Evolutionary conservation across 2,797 vertebrate species (phyloP).

Genomic region (Psittacula echo): DNA sequence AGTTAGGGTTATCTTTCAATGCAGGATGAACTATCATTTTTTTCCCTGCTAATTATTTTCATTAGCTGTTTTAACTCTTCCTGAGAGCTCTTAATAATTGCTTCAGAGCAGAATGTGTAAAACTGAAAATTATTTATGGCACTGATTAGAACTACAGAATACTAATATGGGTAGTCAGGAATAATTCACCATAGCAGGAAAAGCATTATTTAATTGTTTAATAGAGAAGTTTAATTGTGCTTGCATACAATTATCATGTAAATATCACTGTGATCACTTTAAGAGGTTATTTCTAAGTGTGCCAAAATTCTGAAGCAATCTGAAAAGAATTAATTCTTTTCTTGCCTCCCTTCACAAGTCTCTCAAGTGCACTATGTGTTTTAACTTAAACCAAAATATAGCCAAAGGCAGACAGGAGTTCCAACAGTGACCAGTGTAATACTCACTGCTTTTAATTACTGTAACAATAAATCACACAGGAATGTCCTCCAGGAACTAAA

Average conservation of each 20-base stretch:
- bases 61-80: constrained; percentile 64
- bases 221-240: constrained; percentile 6
- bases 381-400: constrained; percentile 61
- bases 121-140: constrained; percentile 45
- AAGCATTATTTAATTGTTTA: constrained; percentile 67
- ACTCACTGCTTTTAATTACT: constrained; percentile 75
- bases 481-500: constrained; percentile 74
- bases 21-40: constrained; percentile 1
- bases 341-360: constrained; percentile 56
- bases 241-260: constrained; percentile 52
- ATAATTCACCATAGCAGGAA: constrained; percentile 53
- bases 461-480: constrained; percentile 74
- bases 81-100: constrained; percentile 28
- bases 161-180: constrained; percentile 11
- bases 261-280: constrained; percentile 44
- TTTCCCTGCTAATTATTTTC: constrained; percentile 42
- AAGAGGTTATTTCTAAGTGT: constrained; percentile 51
- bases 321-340: constrained; percentile 65
- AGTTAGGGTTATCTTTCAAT: constrained; percentile 26
- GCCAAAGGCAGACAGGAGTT: constrained; percentile 66
- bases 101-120: constrained; percentile 39
- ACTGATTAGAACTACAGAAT: constrained; percentile 55
- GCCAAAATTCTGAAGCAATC: constrained; percentile 50
- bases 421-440: constrained; percentile 73
- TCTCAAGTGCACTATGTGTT: constrained; percentile 47